Percentiles rank a stretch among this genome's conserved stretches.
phyloP scores from a whole-genome alignment of 2,888 invertebrate species.

The Hololepta plana region DNA sequence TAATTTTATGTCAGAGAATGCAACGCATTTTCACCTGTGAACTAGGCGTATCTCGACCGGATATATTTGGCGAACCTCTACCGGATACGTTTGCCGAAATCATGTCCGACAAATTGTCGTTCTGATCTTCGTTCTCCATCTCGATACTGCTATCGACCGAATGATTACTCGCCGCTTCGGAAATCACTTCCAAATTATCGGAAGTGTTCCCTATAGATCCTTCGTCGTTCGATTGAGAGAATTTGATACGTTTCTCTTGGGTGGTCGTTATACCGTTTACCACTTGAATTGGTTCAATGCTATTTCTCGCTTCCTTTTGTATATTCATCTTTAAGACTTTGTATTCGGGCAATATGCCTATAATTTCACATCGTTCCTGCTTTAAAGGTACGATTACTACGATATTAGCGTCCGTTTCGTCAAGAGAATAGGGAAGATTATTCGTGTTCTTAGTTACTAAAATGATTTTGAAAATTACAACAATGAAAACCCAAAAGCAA shows the following conservation, averaged over 20 bases:
- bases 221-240: slow-evolving; percentile 79
- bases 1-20: too few species aligned
- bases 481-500: too few species aligned
- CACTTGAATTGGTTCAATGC: slow-evolving; percentile 12
- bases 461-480: too few species aligned
- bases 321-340: slow-evolving; percentile 35
- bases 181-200: slow-evolving; percentile 86
- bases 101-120: slow-evolving; percentile 95
- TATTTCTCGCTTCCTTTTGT: slow-evolving; percentile 14
- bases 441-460: too few species aligned
- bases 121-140: slow-evolving; percentile 70
- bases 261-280: slow-evolving; percentile 21
- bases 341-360: slow-evolving; percentile 38
- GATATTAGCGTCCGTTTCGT: too few species aligned
- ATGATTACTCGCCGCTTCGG: slow-evolving; percentile 90
- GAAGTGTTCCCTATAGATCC: slow-evolving; percentile 83
- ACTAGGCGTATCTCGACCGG: slow-evolving; percentile 88
- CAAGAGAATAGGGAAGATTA: too few species aligned
- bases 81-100: slow-evolving; percentile 88
- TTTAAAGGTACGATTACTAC: slow-evolving; percentile 55
- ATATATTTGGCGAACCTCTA: slow-evolving; percentile 87
- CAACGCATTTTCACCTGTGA: slow-evolving; percentile 88
- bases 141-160: slow-evolving; percentile 84
- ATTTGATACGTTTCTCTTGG: slow-evolving; percentile 43
- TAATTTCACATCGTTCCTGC: too few species aligned